phyloP scores from a whole-genome alignment of 2,888 invertebrate species.

The Belgica antarctica region DNA sequence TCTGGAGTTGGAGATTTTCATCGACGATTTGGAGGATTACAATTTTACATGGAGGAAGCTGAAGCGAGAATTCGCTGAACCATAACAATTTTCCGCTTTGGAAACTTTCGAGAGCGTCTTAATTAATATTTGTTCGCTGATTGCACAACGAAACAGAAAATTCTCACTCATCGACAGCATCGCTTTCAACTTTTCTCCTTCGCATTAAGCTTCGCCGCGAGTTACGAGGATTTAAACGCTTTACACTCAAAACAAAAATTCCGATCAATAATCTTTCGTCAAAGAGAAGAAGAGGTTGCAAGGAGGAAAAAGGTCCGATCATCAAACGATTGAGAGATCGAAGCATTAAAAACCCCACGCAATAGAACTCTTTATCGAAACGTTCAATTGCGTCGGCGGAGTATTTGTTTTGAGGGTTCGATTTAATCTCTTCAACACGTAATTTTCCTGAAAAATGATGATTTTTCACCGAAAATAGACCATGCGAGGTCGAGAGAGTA shows the following conservation, averaged over 20 bases:
- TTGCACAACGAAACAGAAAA: background rate
- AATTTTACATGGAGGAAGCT: background rate
- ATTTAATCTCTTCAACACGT: background rate
- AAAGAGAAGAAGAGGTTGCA: background rate
- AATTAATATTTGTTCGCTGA: background rate
- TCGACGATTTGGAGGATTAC: background rate
- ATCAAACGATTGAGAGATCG: background rate
- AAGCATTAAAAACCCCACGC: background rate
- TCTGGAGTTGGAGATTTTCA: background rate
- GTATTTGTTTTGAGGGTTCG: background rate
- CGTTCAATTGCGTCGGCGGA: background rate
- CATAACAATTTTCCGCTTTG: background rate
- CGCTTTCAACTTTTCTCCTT: background rate
- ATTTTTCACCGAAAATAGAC: background rate
- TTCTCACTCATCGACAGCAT: background rate
- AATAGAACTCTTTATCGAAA: background rate
- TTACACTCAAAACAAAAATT: background rate
- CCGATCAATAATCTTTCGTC: background rate
- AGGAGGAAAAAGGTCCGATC: background rate
- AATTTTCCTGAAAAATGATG: slow-evolving; percentile 4
- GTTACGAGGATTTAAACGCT: background rate
- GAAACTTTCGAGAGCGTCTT: background rate
- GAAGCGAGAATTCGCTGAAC: too few species aligned
- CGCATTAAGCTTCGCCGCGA: slow-evolving; percentile 1
- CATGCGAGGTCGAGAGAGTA: background rate